Evolutionary conservation across 2,797 vertebrate genomes (phyloP), one percentile per base, ranked within the genome.

Genomic region (Tiaroga cobitis): DNA sequence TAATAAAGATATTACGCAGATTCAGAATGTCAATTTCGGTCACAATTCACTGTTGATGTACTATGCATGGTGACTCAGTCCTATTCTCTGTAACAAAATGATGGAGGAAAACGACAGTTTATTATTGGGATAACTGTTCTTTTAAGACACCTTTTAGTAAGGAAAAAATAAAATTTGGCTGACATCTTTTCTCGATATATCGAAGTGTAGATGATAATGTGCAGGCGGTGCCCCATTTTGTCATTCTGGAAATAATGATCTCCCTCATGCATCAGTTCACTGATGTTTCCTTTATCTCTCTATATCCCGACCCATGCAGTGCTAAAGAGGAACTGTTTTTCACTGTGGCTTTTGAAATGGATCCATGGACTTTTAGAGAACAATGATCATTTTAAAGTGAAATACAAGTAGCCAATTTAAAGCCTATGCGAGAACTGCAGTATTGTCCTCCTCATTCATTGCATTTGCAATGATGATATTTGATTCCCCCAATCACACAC

Each of bases 241-340:
- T 85, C 73, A 80, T 72, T 67, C 72, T 87, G 56, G 83, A 85
- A 78, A 85, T 88, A 87, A 88, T 85, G 83, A 87, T 83, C 80
- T 85, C 70, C 34, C 80, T 85, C 77, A 85, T 68, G 80, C 65
- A 83, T 88, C 85, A 85, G 83, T 89, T 74, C 84, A 85, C 87
- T 83, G 85, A 88, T 85, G 70, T 78, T 69, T 65, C 77, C 85
- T 74, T 88, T 85, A 85, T 85, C 51, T 75, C 59, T 61, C 41
- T 82, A 74, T 84, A 69, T 85, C 59, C 85, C 46, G 46, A 49
- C 46, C 46, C 73, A 70, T n/a, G 80, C 59, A 80, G 51, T n/a
- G 77, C 70, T 59, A 37, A 78, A 72, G 86, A 37, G n/a, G 54
- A 41, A 69, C 49, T 56, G 75, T 37, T 61, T 72, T 83, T 79